A percentile compares a stretch with the other conserved stretches of the same genome.
Conservation (phyloP, 2,888 invertebrate species). For the Cerceris rybyensis region DNA sequence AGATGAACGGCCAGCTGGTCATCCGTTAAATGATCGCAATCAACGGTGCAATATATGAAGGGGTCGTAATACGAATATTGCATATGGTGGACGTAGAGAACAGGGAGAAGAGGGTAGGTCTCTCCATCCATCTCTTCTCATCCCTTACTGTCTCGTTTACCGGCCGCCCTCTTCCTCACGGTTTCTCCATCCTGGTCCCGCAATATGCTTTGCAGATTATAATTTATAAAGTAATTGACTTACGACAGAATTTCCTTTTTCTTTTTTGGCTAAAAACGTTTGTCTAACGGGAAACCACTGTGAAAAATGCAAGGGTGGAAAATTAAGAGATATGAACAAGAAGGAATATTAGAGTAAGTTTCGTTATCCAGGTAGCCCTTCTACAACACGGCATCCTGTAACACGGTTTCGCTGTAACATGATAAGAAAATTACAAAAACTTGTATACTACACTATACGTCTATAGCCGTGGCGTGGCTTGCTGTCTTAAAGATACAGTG, state of each 20-base stretch:
- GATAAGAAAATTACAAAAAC: too few species aligned
- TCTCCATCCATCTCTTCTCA: slow-evolving; percentile 31
- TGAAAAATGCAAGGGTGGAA: neutral
- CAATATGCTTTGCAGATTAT: slow-evolving; percentile 4
- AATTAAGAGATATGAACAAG: neutral
- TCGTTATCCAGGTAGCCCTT: too few species aligned
- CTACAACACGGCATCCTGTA: too few species aligned
- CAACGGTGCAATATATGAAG: slow-evolving; percentile 49
- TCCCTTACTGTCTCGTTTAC: neutral
- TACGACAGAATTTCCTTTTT: neutral
- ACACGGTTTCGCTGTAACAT: too few species aligned
- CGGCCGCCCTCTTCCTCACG: neutral
- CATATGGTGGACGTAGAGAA: slow-evolving; percentile 17
- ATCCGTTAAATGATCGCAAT: slow-evolving; percentile 62
- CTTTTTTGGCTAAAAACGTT: neutral
- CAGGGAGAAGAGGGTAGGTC: neutral
- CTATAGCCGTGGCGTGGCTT: too few species aligned
- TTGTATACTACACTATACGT: too few species aligned
- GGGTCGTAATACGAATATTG: slow-evolving; percentile 45
- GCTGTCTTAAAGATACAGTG: too few species aligned
- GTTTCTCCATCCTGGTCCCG: neutral
- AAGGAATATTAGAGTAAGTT: too few species aligned
- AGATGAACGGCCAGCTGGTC: slow-evolving; percentile 54
- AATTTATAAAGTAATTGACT: neutral
- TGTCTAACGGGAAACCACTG: too few species aligned